Conservation (phyloP, 2,797 vertebrate species). For the Arnoldichthys spilopterus region DNA sequence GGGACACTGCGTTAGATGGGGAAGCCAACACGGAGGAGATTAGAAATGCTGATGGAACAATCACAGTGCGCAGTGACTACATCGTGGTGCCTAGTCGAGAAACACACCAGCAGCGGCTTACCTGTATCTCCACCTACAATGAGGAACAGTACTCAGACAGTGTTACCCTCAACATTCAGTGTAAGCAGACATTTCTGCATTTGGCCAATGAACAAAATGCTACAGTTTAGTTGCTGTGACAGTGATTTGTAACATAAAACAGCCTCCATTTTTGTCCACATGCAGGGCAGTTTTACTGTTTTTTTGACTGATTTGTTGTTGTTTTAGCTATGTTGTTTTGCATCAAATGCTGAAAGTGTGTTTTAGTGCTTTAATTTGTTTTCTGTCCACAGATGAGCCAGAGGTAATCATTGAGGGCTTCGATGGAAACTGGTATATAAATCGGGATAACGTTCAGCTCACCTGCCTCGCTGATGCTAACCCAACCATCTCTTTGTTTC, state of each 20-base stretch:
- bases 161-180: conserved; percentile 91
- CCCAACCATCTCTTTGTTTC: conserved; percentile 88
- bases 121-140: conserved; percentile 91
- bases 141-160: conserved; percentile 86
- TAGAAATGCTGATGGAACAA: conserved; percentile 87
- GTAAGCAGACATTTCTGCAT: conserved; percentile 73
- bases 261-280: background rate
- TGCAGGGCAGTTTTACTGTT: background rate
- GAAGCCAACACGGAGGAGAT: conserved; percentile 88
- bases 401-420: conserved; percentile 93
- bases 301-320: background rate
- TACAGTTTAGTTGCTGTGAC: background rate
- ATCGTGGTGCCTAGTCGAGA: conserved; percentile 87
- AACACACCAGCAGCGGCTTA: conserved; percentile 87
- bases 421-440: conserved; percentile 97
- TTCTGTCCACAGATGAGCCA: conserved; percentile 84
- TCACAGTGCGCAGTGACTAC: conserved; percentile 93
- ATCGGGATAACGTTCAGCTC: conserved; percentile 89
- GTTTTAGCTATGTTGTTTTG: too few species aligned
- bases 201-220: background rate
- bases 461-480: conserved; percentile 92
- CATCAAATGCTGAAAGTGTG: background rate
- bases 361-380: background rate
- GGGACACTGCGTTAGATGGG: conserved; percentile 92
- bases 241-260: background rate